Conservation (phyloP, 2,113 vertebrate species). For the Ictidomys tridecemlineatus region DNA sequence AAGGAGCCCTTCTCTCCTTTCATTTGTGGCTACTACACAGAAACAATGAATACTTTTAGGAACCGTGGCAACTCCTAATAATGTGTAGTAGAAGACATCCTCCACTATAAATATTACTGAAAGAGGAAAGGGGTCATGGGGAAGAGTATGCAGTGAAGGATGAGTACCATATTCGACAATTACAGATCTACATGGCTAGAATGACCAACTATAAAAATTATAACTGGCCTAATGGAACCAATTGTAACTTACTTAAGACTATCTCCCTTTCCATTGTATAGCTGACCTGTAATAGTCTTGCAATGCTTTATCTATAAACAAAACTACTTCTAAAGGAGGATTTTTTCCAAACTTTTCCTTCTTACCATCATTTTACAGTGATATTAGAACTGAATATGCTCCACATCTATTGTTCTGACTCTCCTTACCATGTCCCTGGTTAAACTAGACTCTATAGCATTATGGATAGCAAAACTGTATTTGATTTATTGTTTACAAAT, state of each 20-base stretch:
- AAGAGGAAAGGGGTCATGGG: background rate
- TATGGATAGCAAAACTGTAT: background rate
- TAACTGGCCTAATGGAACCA: background rate
- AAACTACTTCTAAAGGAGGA: slow-evolving; percentile 48
- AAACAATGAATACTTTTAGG: background rate
- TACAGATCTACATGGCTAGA: background rate
- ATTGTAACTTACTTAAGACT: slow-evolving; percentile 3
- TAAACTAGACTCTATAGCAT: background rate
- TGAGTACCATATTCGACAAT: slow-evolving; percentile 39
- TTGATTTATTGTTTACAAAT: slow-evolving; percentile 10
- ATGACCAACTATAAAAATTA: slow-evolving; percentile 7
- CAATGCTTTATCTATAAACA: slow-evolving; percentile 54
- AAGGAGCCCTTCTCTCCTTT: slow-evolving; percentile 46
- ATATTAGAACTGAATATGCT: slow-evolving; percentile 41
- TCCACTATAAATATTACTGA: slow-evolving; percentile 1
- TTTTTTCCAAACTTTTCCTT: slow-evolving; percentile 33
- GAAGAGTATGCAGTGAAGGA: slow-evolving; percentile 22
- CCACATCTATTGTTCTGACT: background rate
- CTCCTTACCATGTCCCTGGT: slow-evolving; percentile 9
- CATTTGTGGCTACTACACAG: background rate
- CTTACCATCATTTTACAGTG: background rate
- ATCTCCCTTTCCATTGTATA: background rate
- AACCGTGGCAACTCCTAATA: slow-evolving; percentile 7
- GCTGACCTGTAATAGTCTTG: background rate
- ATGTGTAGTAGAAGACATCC: background rate